Percentiles rank a stretch among this genome's conserved stretches.
Conservation (phyloP, 2,797 vertebrate genomes). For the Phaenicophaeus curvirostris region DNA sequence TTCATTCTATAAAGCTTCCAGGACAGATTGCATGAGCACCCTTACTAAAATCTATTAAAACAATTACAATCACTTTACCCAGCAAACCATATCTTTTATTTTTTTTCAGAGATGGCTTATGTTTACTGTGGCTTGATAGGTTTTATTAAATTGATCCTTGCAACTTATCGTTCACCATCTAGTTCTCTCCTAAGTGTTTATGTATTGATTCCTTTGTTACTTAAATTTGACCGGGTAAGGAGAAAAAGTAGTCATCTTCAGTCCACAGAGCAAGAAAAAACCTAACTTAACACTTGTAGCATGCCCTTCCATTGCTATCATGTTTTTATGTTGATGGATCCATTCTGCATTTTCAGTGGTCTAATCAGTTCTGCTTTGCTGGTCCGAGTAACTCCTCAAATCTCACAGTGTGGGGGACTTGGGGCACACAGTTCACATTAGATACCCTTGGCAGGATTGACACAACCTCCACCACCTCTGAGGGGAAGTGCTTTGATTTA, state of each 20-base stretch:
- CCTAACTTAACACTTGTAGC: neutral
- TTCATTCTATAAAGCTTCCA: neutral
- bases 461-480: neutral
- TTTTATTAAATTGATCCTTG: constrained; percentile 13
- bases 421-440: neutral
- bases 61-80: neutral
- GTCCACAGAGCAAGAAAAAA: neutral
- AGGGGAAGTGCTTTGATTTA: neutral
- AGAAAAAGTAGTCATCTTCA: neutral
- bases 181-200: constrained; percentile 14
- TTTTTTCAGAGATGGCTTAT: neutral
- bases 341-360: neutral
- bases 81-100: neutral
- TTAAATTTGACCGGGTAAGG: neutral
- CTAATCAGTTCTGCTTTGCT: neutral
- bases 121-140: neutral
- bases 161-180: constrained; percentile 12
- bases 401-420: neutral
- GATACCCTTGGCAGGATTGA: neutral
- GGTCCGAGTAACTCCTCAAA: neutral
- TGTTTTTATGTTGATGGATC: neutral
- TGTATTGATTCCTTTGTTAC: constrained; percentile 12
- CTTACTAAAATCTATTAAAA: neutral
- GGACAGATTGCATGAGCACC: neutral
- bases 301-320: neutral